Evolutionary conservation across 2,888 invertebrate species (phyloP).

Genomic region (Hemistola chrysoprasaria): DNA sequence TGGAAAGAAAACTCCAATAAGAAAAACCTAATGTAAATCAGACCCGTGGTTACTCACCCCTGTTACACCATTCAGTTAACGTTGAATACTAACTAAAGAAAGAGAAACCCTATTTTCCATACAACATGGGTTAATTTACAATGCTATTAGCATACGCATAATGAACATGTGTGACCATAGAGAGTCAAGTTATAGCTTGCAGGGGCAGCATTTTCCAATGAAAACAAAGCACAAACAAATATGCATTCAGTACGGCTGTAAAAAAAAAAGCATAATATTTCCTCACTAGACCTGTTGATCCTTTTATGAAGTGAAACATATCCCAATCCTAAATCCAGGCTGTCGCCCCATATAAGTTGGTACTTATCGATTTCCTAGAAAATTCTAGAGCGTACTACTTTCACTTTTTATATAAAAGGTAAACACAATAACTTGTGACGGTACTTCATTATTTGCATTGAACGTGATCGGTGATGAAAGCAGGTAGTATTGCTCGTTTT

Average conservation of each 20-base stretch:
- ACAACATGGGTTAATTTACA: slow-evolving; percentile 1
- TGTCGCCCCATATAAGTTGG: slow-evolving; percentile 21
- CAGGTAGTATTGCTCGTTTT: too few relatives aligned
- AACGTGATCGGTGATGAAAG: slow-evolving; percentile 16
- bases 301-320: not conserved
- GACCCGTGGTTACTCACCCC: not conserved
- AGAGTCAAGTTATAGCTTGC: too few relatives aligned
- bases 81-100: slow-evolving; percentile 5
- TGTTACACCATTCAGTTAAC: slow-evolving; percentile 3
- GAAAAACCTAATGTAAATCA: too few relatives aligned
- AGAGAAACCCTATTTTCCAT: slow-evolving; percentile 21
- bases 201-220: too few relatives aligned
- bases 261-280: too few relatives aligned
- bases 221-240: too few relatives aligned
- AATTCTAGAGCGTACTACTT: slow-evolving; percentile 9
- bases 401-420: slow-evolving; percentile 21
- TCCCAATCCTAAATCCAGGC: slow-evolving; percentile 3
- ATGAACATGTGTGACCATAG: not conserved
- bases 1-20: too few relatives aligned
- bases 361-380: slow-evolving; percentile 9
- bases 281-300: too few relatives aligned
- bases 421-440: slow-evolving; percentile 6
- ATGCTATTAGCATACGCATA: slow-evolving; percentile 7
- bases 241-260: too few relatives aligned
- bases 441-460: slow-evolving; percentile 19